Evolutionary conservation across 2,888 invertebrate genomes (phyloP), one percentile per base, ranked within the genome.

Genomic region (Dione vanillae): DNA sequence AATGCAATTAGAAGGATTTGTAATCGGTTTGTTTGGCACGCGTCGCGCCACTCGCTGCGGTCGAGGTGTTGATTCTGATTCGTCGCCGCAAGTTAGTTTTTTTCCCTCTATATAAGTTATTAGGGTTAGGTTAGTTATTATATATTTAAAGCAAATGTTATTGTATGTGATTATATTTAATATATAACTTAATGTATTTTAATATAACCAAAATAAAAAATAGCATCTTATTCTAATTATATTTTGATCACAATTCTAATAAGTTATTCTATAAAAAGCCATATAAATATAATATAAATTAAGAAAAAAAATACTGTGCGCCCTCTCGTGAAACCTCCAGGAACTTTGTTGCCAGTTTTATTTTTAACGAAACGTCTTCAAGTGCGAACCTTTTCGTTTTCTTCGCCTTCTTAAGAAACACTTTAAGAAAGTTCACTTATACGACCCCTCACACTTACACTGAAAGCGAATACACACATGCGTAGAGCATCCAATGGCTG

Each of bases 381-480:
- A 92, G 88, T 87, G 87, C 83, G 85, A 91, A 89, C 91, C 91
- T 91, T 92, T 91, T 86, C 85, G 83, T 80, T 91, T 93, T 92
- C 91, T 92, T 92, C 89, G 85, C 86, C 81, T 92, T 91, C 90
- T 90, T 92, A 92, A 90, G 91, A 91, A 92, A 90, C 85, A 85
- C 83, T 87, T 85, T 85, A 90, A 92, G 92, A 92, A 92, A 90
- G 86, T 88, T 87, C 83, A 80, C 82, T 80, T 80, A 83, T 83
- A 83, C 79, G 79, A 81, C 77, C 81, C 80, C 78, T 76, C 74
- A 85, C 86, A 52, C 88, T 86, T 84, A 85, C 85, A 83, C 67
- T 72, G 65, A 59, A 51, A 70, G 58, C 65, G 72, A 72, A 76
- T 79, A 79, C 82, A 79, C 80, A 74, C 80, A 82, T 78, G 76